Evolutionary conservation across 2,113 vertebrate genomes (phyloP).

Genomic region (Sciurus niger): DNA sequence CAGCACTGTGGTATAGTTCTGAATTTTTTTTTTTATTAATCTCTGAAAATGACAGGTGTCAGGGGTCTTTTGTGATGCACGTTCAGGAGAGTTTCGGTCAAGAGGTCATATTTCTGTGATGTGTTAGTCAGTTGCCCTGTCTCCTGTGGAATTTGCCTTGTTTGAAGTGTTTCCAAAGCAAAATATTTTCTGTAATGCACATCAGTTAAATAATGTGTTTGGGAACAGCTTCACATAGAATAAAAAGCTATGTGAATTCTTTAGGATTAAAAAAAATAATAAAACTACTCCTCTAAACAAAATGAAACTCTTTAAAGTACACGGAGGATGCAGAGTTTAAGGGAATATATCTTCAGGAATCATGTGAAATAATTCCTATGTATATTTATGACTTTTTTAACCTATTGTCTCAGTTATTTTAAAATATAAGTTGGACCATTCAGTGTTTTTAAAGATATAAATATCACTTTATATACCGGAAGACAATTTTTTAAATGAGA

Average conservation of each 20-base stretch:
- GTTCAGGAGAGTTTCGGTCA: constrained; percentile 85
- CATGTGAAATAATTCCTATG: constrained; percentile 73
- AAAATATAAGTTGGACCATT: constrained; percentile 41
- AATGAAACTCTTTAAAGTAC: constrained; percentile 52
- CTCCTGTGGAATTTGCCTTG: constrained; percentile 88
- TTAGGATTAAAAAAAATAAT: constrained; percentile 64
- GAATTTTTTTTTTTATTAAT: constrained; percentile 84
- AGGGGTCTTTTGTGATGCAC: constrained; percentile 86
- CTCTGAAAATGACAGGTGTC: constrained; percentile 89
- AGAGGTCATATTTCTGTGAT: constrained; percentile 84
- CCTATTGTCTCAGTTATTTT: constrained; percentile 47
- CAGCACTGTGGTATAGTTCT: constrained; percentile 60
- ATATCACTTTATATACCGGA: constrained; percentile 26
- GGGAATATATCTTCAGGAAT: constrained; percentile 50
- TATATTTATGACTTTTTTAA: background rate
- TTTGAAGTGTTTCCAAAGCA: constrained; percentile 88
- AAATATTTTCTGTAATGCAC: constrained; percentile 85
- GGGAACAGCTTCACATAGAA: constrained; percentile 82
- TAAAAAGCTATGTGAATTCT: constrained; percentile 82
- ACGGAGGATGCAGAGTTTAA: constrained; percentile 54
- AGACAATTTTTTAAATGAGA: constrained; percentile 17
- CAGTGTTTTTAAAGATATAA: background rate
- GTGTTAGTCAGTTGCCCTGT: constrained; percentile 85
- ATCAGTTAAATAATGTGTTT: constrained; percentile 87
- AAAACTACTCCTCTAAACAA: constrained; percentile 66